These are phyloP conservation scores for Tridacna crocea DNA, from an alignment of 2,888 invertebrate genomes.

Conservation along the genomic window DNA sequence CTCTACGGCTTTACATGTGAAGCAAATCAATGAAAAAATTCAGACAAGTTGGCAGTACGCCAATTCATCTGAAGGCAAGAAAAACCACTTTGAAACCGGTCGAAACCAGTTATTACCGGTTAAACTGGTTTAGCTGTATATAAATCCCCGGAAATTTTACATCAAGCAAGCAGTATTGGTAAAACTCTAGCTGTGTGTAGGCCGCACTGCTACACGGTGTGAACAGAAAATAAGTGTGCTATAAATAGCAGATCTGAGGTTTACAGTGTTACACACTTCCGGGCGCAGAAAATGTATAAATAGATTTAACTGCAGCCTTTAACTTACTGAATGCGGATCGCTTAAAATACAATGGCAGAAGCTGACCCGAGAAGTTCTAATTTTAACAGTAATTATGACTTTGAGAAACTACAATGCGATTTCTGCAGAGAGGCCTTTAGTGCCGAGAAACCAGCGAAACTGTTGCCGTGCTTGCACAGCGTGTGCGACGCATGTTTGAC, in stretches of 20 bases:
- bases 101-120: slow-evolving; percentile 1
- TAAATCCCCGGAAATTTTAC: background rate
- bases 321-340: too few species aligned
- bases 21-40: background rate
- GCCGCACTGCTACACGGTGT: background rate
- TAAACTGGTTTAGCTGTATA: slow-evolving; percentile 10
- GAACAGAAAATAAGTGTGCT: background rate
- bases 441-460: slow-evolving; percentile 88
- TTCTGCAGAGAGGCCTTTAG: slow-evolving; percentile 12
- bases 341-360: background rate
- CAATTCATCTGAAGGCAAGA: slow-evolving; percentile 5
- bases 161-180: background rate
- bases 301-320: too few species aligned
- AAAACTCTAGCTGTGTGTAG: background rate
- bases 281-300: background rate
- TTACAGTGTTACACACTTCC: slow-evolving; percentile 1
- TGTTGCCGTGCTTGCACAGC: slow-evolving; percentile 94
- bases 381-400: slow-evolving; percentile 14
- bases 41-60: background rate
- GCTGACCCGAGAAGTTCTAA: slow-evolving; percentile 16
- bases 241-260: slow-evolving; percentile 1
- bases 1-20: too few species aligned
- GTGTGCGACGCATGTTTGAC: slow-evolving; percentile 87
- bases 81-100: slow-evolving; percentile 13
- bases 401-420: slow-evolving; percentile 18